These are phyloP conservation scores for Porites divaricata DNA, from an alignment of 92 coral and sea anemone species.

Conservation along the genomic window DNA sequence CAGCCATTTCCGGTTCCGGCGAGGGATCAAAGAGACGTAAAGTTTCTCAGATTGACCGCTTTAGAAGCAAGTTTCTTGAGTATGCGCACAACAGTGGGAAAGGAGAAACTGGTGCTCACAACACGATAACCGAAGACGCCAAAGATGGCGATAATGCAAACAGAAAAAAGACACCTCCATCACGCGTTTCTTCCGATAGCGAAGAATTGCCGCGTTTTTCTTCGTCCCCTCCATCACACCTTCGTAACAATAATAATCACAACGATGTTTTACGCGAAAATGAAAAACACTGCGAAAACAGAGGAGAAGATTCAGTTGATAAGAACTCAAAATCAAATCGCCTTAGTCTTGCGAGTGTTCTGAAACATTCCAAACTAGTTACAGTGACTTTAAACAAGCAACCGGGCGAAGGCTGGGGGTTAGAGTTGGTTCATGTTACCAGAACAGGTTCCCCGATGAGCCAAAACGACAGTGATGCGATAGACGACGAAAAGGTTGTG, in stretches of 20 bases:
- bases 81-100: conserved; percentile 18
- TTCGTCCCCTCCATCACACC: conserved; percentile 25
- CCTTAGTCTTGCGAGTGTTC: conserved; percentile 45
- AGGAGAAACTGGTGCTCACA: conserved; percentile 13
- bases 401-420: conserved; percentile 76
- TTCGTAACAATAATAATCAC: not conserved
- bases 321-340: conserved; percentile 1
- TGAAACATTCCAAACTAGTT: conserved; percentile 57
- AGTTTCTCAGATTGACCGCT: conserved; percentile 71
- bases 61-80: conserved; percentile 60
- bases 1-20: conserved; percentile 6
- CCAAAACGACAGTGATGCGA: conserved; percentile 8
- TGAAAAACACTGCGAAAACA: not conserved
- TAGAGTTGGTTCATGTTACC: conserved; percentile 84
- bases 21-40: conserved; percentile 40
- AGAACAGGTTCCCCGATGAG: conserved; percentile 65
- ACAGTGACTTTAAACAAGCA: conserved; percentile 52
- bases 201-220: conserved; percentile 40
- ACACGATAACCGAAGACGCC: not conserved
- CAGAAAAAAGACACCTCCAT: not conserved
- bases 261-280: not conserved
- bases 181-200: conserved; percentile 24
- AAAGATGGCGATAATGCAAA: not conserved
- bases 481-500: conserved; percentile 60
- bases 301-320: not conserved